A percentile compares a stretch with the other conserved stretches of the same genome.
Evolutionary conservation across 2,888 invertebrate species (phyloP).

Genomic region (Dynastes hyllus): DNA sequence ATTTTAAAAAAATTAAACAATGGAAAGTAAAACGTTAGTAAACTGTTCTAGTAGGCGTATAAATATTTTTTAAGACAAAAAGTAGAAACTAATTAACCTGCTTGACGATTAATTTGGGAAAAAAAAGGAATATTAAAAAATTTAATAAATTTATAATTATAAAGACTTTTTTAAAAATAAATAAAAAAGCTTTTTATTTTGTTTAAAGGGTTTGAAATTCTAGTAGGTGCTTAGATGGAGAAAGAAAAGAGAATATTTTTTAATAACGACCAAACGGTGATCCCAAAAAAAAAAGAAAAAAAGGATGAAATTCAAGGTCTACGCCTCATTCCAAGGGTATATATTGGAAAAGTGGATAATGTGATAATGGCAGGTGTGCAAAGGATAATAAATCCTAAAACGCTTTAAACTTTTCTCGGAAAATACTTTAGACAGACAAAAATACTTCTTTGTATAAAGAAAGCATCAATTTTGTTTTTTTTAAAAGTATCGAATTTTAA

Average conservation of each 20-base stretch:
- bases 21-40: constrained; percentile 12
- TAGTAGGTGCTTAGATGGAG: constrained; percentile 18
- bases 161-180: neutral
- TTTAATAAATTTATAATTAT: too few species aligned
- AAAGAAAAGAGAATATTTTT: constrained; percentile 44
- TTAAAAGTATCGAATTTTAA: too few species aligned
- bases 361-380: constrained; percentile 57
- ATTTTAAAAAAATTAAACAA: too few species aligned
- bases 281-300: too few species aligned
- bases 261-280: constrained; percentile 58
- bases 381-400: constrained; percentile 36
- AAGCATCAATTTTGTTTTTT: too few species aligned
- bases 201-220: neutral
- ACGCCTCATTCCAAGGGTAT: constrained; percentile 64
- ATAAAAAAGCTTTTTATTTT: neutral
- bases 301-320: constrained; percentile 65
- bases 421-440: constrained; percentile 19
- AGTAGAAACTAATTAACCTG: constrained; percentile 17
- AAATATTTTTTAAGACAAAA: neutral
- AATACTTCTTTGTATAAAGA: neutral
- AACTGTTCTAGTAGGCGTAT: neutral
- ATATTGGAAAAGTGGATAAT: constrained; percentile 54
- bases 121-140: too few species aligned
- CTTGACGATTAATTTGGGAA: constrained; percentile 34
- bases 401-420: neutral